These are phyloP conservation scores for Leptopilina myrica DNA, from an alignment of 2,888 invertebrate species.

Conservation along the genomic window DNA sequence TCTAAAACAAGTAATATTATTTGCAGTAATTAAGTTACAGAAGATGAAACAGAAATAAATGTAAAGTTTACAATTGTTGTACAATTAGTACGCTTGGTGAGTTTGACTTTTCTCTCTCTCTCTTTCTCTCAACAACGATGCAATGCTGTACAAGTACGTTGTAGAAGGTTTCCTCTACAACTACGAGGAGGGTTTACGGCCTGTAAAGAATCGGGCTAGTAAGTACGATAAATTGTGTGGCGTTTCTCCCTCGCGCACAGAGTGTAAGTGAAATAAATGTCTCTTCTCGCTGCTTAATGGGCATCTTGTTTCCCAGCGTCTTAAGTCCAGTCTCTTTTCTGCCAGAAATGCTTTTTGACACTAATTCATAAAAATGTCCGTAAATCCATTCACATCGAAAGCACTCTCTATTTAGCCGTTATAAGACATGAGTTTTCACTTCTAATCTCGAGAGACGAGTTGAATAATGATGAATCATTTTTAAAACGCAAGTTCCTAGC, in stretches of 20 bases:
- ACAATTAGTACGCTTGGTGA: constrained; percentile 18
- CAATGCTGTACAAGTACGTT: neutral
- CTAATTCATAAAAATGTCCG: constrained; percentile 51
- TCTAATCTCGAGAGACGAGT: neutral
- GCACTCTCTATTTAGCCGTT: neutral
- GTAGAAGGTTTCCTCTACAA: constrained; percentile 40
- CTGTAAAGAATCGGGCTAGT: constrained; percentile 67
- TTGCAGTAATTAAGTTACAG: neutral
- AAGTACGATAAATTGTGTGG: constrained; percentile 67
- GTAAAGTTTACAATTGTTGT: neutral
- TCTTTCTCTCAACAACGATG: neutral
- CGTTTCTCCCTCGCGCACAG: constrained; percentile 58
- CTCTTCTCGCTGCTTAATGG: constrained; percentile 62
- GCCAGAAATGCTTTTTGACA: constrained; percentile 38
- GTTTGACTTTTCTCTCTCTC: constrained; percentile 18
- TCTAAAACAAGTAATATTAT: neutral
- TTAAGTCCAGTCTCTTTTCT: constrained; percentile 52
- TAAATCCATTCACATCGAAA: constrained; percentile 9
- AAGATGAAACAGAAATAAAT: neutral
- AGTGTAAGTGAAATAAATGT: constrained; percentile 69
- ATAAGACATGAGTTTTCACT: neutral
- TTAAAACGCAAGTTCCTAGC: no score
- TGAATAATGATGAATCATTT: no score
- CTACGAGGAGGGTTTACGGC: constrained; percentile 61
- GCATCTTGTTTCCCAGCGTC: constrained; percentile 54